phyloP scores from a whole-genome alignment of 1,140 invertebrate species.

The Cyclina sinensis region DNA sequence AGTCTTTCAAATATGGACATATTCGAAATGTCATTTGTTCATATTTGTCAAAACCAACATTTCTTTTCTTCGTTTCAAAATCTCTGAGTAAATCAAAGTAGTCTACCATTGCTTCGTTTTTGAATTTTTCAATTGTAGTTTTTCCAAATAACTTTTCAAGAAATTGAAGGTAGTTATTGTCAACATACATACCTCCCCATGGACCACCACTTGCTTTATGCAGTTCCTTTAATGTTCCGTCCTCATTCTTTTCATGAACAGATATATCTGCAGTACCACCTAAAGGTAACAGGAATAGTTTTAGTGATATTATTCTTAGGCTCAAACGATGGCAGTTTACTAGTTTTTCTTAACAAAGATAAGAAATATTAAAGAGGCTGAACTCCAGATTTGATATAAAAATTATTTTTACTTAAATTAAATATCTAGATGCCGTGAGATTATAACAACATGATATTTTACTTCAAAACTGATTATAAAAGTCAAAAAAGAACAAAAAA shows the following conservation, averaged over 20 bases:
- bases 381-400: too few relatives aligned
- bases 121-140: slow-evolving; percentile 40
- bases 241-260: slow-evolving; percentile 62
- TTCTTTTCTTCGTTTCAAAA: slow-evolving; percentile 68
- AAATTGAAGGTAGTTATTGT: slow-evolving; percentile 43
- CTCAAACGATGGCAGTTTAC: too few relatives aligned
- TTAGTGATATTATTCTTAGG: too few relatives aligned
- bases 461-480: too few relatives aligned
- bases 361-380: too few relatives aligned
- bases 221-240: slow-evolving; percentile 62
- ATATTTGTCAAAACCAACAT: neutral
- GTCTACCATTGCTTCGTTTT: slow-evolving; percentile 29
- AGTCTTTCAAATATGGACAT: neutral
- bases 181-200: slow-evolving; percentile 71
- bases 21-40: neutral
- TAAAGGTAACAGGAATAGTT: too few relatives aligned
- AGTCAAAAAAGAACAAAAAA: too few relatives aligned
- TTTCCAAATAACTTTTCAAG: slow-evolving; percentile 49
- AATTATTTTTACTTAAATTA: too few relatives aligned
- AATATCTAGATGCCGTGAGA: too few relatives aligned
- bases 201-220: slow-evolving; percentile 67
- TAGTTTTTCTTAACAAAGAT: too few relatives aligned
- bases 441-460: too few relatives aligned
- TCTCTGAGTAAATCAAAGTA: slow-evolving; percentile 61
- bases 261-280: slow-evolving; percentile 73